Evolutionary conservation across 2,888 invertebrate genomes (phyloP), one percentile per base, ranked within the genome.

Genomic region (Schizotus pectinicornis): DNA sequence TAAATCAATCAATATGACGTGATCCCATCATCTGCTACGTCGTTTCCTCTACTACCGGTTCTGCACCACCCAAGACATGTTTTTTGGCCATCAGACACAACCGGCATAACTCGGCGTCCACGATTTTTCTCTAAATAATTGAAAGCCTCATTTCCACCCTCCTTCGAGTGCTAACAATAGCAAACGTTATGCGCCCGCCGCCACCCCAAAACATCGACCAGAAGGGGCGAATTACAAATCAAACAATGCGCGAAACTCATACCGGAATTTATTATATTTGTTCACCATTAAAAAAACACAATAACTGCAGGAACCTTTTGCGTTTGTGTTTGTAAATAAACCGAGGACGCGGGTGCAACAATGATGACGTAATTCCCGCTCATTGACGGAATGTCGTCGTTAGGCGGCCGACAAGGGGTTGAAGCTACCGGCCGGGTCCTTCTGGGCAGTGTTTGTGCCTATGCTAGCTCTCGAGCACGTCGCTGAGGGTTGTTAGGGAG

Each of bases 401-500:
- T 22, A 22, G 22, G 22, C 22, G 22, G 5, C 22, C 22, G 22
- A 22, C 22, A 22, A 22, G 22, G 22, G 22, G 22, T 22, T 22
- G 22, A 22, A 22, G 22, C 22, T 22, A 22, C 22, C 22, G 22
- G 22, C 5, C 22, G 22, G 22, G 22, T 49, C 43, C 12, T 35
- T 33, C 53, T 50, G 42, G 46, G 50, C 47, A 36, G 60, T 67
- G 61, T 67, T 67, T 64, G 65, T 63, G 65, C 61, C 64, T 50
- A 50, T 53, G 52, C 53, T 49, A 42, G 57, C 70, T 56, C 70
- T 70, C 64, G 63, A 70, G 69, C 70, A 70, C 68, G 69, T 69
- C 67, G 66, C 66, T 58, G 60, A 63, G 68, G 67, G 68, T 68
- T 69, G 70, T 69, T 69, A 33, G 9, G 67, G 65, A 63, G 63